Conservation (phyloP, 1,140 invertebrate species). For the Aricia agestis region DNA sequence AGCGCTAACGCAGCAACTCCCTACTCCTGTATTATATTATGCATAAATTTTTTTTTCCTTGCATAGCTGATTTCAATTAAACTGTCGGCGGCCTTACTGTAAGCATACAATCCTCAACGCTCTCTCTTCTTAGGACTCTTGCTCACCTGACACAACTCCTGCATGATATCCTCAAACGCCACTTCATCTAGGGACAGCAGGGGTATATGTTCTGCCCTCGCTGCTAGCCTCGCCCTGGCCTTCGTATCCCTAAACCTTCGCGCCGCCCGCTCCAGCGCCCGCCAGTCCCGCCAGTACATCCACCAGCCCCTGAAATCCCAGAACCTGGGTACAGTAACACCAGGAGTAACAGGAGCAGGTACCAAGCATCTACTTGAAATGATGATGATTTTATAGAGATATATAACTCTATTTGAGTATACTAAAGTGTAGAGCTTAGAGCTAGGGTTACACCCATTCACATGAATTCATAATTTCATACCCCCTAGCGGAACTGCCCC, state of each 20-base stretch:
- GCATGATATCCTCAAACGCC: constrained; percentile 70
- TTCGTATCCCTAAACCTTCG: constrained; percentile 55
- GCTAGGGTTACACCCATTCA: too few relatives aligned
- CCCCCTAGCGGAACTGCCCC: too few relatives aligned
- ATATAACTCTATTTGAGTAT: too few relatives aligned
- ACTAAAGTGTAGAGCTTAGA: too few relatives aligned
- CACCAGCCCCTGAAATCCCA: constrained; percentile 58
- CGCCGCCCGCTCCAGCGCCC: constrained; percentile 56
- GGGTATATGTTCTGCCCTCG: constrained; percentile 54
- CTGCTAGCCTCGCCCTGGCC: constrained; percentile 50
- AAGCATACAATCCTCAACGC: too few relatives aligned
- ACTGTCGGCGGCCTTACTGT: too few relatives aligned
- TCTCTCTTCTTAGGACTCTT: too few relatives aligned
- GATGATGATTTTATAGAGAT: not conserved
- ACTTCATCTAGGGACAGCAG: constrained; percentile 61
- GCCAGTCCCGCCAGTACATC: constrained; percentile 70
- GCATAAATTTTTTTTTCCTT: too few relatives aligned
- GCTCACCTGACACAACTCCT: constrained; percentile 62
- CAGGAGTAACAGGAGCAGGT: constrained; percentile 30
- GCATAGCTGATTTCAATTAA: too few relatives aligned
- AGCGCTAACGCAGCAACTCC: too few relatives aligned
- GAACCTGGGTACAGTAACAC: constrained; percentile 45
- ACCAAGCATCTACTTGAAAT: not conserved
- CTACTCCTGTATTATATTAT: too few relatives aligned
- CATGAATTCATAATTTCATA: too few relatives aligned